Conservation (phyloP, 2,797 vertebrate genomes). For the Numenius phaeopus region DNA sequence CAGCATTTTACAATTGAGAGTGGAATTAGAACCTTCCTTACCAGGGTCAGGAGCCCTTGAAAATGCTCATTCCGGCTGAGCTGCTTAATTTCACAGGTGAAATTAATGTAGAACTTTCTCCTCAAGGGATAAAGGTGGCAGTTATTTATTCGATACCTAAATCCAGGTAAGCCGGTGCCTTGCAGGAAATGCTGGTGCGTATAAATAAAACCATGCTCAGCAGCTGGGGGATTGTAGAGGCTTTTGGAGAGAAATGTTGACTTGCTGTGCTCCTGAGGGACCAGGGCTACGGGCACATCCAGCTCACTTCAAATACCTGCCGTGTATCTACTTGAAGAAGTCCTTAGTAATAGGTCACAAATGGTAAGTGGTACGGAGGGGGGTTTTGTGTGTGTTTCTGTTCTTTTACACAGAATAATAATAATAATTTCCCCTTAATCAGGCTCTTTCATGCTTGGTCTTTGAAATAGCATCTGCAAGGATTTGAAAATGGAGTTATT, state of each 20-base stretch:
- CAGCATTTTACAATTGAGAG: not conserved
- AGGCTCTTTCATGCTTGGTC: not conserved
- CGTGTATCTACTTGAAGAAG: fast-evolving
- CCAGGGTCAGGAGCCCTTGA: not conserved
- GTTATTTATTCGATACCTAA: not conserved
- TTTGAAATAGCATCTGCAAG: not conserved
- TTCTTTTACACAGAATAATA: not conserved
- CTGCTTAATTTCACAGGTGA: not conserved
- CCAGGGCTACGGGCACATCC: not conserved
- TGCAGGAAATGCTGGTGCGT: not conserved
- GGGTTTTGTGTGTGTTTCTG: not conserved
- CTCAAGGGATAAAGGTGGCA: not conserved
- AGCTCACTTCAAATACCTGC: not conserved
- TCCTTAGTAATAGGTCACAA: not conserved
- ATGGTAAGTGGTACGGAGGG: not conserved
- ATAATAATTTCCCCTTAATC: not conserved
- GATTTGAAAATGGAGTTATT: not conserved
- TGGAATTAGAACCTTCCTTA: not conserved
- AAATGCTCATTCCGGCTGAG: not conserved
- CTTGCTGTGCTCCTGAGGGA: not conserved
- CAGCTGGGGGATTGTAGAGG: fast-evolving
- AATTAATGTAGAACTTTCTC: not conserved
- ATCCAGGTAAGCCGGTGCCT: not conserved
- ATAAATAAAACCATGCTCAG: not conserved
- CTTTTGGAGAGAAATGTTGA: not conserved